phyloP scores from a whole-genome alignment of 2,888 invertebrate genomes.

The Panzeria rudis region DNA sequence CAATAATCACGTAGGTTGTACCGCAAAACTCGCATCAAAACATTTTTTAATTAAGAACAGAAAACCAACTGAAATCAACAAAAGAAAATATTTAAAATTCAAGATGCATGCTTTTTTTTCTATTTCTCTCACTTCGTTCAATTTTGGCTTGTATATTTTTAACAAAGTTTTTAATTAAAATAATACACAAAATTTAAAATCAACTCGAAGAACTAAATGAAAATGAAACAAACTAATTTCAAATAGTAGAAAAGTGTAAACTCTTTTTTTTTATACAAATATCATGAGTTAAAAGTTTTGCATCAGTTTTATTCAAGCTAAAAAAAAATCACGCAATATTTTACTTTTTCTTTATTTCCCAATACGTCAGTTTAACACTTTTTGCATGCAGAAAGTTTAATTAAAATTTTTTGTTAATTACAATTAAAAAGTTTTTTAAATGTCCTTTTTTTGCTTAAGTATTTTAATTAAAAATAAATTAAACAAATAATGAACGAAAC shows the following conservation, averaged over 20 bases:
- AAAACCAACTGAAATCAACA: slow-evolving; percentile 9
- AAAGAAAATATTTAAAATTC: background rate
- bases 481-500: background rate
- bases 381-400: slow-evolving; percentile 26
- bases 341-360: slow-evolving; percentile 9
- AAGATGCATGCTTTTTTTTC: slow-evolving; percentile 44
- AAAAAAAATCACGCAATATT: slow-evolving; percentile 14
- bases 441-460: slow-evolving; percentile 10
- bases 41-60: slow-evolving; percentile 49
- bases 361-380: slow-evolving; percentile 24
- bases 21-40: slow-evolving; percentile 64
- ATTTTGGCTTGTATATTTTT: slow-evolving; percentile 20
- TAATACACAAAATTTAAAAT: slow-evolving; percentile 10
- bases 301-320: background rate
- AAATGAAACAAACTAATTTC: background rate
- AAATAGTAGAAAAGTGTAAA: background rate
- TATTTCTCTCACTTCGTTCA: background rate
- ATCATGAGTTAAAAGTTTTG: slow-evolving; percentile 26
- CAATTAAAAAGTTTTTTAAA: slow-evolving; percentile 39
- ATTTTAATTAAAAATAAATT: slow-evolving; percentile 24
- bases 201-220: slow-evolving; percentile 5
- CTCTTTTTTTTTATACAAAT: background rate
- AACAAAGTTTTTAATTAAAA: slow-evolving; percentile 43
- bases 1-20: slow-evolving; percentile 76
- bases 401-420: slow-evolving; percentile 33